Evolutionary conservation across 2,888 invertebrate species (phyloP), one percentile per base, ranked within the genome.

Genomic region (Platycnemis pennipes): DNA sequence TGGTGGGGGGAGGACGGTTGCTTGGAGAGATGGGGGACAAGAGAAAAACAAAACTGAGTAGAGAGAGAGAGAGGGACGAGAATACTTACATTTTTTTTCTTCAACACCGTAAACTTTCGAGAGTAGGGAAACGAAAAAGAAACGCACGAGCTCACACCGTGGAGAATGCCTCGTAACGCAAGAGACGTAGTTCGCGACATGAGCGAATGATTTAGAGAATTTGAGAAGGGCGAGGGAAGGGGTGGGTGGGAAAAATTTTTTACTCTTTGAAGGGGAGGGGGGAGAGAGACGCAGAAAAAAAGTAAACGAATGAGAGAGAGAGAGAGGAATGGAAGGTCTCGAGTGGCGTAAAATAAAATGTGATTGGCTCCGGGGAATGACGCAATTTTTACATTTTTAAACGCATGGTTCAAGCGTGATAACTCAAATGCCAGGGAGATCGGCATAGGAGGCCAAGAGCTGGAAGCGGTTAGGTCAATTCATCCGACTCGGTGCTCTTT

Each of bases 191-290:
- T 42, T 56, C 44, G 37, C 56, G 53, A 89, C 56, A 42, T 56
- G 37, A 56, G 56, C 56, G 26, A 89, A 89, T 63, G 89, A 89
- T 89, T 89, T 89, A 89, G 56, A 19, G 26, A 42, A 63, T 63
- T 89, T 16, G 26, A 31, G 5, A 88, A n/a, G n/a, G 16, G 37
- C 19, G 31, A n/a, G 89, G 46, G n/a, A 11, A 37, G 22, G 42
- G 44, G 46, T 31, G 49, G 49, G 37, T 45, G 46, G 22, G 42
- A 53, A 42, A 89, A 4, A 89, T 77, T 77, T 37, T 77, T 16
- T 77, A 13, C 77, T 31, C 77, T 13, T 13, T 37, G 37, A n/a
- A n/a, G 77, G 31, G 69, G 31, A 31, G 31, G 13, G 37, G 37
- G 77, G 31, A 37, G 37, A 37, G 37, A 37, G 31, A n/a, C 1